phyloP scores from a whole-genome alignment of 2,113 vertebrate species.

The Phrynocephalus versicolor region DNA sequence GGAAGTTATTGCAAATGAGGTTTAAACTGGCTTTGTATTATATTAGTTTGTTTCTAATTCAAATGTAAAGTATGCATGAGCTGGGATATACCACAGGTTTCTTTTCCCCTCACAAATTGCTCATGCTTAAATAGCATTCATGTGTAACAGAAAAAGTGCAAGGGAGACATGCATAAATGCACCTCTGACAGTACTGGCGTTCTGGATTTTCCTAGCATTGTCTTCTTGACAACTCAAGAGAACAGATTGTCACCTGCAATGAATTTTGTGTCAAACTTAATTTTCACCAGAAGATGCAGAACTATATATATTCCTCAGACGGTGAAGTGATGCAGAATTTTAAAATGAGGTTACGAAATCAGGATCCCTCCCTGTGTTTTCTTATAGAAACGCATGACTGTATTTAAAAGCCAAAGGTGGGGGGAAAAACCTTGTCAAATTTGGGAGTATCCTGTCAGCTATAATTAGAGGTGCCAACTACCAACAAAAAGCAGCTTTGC shows the following conservation, averaged over 20 bases:
- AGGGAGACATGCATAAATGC: neutral
- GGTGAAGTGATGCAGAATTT: neutral
- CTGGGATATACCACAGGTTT: neutral
- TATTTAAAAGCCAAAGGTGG: constrained; percentile 42
- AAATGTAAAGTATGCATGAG: neutral
- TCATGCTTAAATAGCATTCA: neutral
- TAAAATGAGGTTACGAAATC: neutral
- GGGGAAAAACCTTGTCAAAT: constrained; percentile 54
- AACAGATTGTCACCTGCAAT: constrained; percentile 18
- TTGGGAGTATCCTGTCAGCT: constrained; percentile 44
- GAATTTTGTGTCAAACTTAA: neutral
- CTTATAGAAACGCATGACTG: constrained; percentile 42
- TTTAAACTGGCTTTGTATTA: neutral
- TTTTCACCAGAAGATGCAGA: constrained; percentile 1
- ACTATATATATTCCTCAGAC: neutral
- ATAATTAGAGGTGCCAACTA: constrained; percentile 48
- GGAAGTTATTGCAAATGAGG: neutral
- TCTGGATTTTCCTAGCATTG: constrained; percentile 25
- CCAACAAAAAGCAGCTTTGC: constrained; percentile 35
- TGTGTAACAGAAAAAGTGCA: neutral
- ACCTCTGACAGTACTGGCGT: constrained; percentile 1
- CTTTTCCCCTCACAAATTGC: neutral
- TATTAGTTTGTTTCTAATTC: neutral
- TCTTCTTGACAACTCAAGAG: neutral
- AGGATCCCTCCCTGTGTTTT: constrained; percentile 23